These are phyloP conservation scores for Stegostoma tigrinum DNA, from an alignment of 2,113 vertebrate genomes.

Conservation along the genomic window DNA sequence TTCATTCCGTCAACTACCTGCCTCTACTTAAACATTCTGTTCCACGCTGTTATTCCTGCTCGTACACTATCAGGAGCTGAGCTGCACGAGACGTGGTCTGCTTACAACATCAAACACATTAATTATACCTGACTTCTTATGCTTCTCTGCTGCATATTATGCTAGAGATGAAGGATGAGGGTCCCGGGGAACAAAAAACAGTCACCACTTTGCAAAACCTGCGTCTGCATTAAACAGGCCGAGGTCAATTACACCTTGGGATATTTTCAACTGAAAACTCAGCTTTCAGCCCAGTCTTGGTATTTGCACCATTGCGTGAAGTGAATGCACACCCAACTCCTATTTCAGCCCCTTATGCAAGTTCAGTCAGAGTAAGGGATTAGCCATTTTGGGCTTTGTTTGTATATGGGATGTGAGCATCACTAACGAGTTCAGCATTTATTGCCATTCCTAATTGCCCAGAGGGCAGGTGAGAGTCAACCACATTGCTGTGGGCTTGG, in stretches of 20 bases:
- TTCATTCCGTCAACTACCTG: background rate
- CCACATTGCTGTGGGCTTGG: too few relatives aligned
- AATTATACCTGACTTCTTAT: background rate
- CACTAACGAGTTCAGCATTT: too few relatives aligned
- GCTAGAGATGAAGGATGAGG: background rate
- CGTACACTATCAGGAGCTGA: background rate
- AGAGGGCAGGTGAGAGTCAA: too few relatives aligned
- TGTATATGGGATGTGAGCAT: too few relatives aligned
- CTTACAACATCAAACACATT: background rate
- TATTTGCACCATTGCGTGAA: background rate
- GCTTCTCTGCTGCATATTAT: background rate
- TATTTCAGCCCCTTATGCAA: too few relatives aligned
- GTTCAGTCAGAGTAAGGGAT: too few relatives aligned
- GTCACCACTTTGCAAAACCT: background rate
- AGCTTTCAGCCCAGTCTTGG: background rate
- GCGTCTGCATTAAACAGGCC: background rate
- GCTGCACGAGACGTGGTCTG: background rate
- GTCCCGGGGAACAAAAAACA: background rate
- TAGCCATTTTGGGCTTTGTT: too few relatives aligned
- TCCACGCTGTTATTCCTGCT: background rate
- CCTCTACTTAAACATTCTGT: constrained; percentile 1
- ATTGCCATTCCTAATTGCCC: too few relatives aligned
- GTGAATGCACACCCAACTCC: background rate
- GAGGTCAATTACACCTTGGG: background rate
- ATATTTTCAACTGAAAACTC: background rate